Base-by-base conservation (phyloP, 2,888 invertebrate genomes). In the Platycnemis pennipes region DNA sequence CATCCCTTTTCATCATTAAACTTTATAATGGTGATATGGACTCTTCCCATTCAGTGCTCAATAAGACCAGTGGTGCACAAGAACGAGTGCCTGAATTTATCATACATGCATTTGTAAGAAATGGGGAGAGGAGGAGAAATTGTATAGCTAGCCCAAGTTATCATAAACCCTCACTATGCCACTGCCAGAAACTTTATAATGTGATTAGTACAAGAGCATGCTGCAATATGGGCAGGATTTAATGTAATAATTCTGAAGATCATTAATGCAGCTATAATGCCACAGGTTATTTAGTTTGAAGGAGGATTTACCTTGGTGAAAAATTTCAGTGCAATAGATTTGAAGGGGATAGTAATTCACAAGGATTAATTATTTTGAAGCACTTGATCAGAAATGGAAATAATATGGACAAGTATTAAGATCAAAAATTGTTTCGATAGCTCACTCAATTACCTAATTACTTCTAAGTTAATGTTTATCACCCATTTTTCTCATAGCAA, bases 321-420 rank as follows among this genome's bases (percentile, higher is more conserved):
- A 89, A 89, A 31, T n/a, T 56, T 56, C 26, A 88, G 86, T 89
- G 42, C 42, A 56, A 37, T 37, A 56, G 16, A 56, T 56, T 89
- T 56, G 16, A n/a, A 56, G 42, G 19, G 56, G 42, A 56, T 56
- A 31, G 56, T 2, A 89, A 22, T 19, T 2, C 13, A 49, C 11
- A 22, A 7, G 56, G 49, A 37, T 22, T 53, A 49, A 53, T 89
- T 37, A 16, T 31, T 31, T 4, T 13, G 26, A 44, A 44, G 42
- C 44, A 86, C 44, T 86, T 44, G 49, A 53, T 22, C 53, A 89
- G 42, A 89, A 31, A 37, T 56, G 22, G 16, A 56, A 31, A 37
- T 42, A 56, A 8, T 37, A 42, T 37, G 42, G n/a, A 8, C 22
- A 22, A 63, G 63, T 63, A 63, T 26, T 63, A 63, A n/a, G 5